Evolutionary conservation across 2,113 vertebrate genomes (phyloP), one percentile per base, ranked within the genome.

Genomic region (Chauna torquata): DNA sequence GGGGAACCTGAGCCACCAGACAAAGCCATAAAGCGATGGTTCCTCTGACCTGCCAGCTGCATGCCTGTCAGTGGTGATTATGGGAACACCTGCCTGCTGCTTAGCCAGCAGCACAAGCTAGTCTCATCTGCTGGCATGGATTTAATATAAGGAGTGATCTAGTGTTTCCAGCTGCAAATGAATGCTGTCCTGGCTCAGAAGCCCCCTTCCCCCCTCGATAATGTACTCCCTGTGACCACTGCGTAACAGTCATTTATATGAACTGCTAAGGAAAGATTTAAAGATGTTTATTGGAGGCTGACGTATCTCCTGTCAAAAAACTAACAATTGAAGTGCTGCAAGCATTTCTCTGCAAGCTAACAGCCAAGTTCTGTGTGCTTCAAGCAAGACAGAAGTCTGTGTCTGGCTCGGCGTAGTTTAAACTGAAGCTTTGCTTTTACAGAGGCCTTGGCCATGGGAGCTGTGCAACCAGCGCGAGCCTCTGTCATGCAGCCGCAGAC

Each of bases 381-480:
- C 23, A 40, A 86, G 90, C 16, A 44, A 71, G 30, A 70, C 57
- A 83, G 58, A 75, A 12, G 49, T 6, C 5, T 0, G 20, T 24
- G 24, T 24, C 76, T 91, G 75, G 64, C 62, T 93, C 18, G 69
- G 76, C 2, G 3, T 65, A 1, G 4, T 25, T 83, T 77, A 59
- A 80, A 78, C 17, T 2, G 3, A 88, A 94, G 86, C 77, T 94
- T 44, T 61, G 55, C 64, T 82, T 94, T 68, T 11, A 6, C 13
- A 30, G 1, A 71, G 94, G 59, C 59, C 38, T 24, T 44, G 77
- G 64, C 58, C 47, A 20, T 0, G 38, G 45, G 7, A 66, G 30
- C 1, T 0, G 10, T 0, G 2, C 2, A 4, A 79, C 20, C 59
- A 36, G 57, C 0, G 3, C 47, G 54, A 92, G 78, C 44, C 79